These are phyloP conservation scores for Fringilla coelebs DNA, from an alignment of 2,797 vertebrate species.

Conservation along the genomic window DNA sequence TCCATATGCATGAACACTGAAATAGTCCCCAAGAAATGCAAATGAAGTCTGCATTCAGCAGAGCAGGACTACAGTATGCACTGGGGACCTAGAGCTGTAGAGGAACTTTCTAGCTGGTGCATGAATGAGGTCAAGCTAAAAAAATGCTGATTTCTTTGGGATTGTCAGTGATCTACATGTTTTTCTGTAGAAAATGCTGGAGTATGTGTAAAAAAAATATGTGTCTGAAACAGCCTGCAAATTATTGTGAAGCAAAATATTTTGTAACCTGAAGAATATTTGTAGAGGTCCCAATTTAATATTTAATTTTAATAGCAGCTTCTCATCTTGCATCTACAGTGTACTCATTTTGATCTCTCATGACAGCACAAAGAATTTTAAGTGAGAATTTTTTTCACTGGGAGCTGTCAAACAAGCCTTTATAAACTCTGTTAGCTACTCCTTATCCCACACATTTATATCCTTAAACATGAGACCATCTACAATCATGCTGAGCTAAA, in stretches of 20 bases:
- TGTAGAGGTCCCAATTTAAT: background rate
- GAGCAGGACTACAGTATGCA: background rate
- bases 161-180: background rate
- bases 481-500: background rate
- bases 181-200: background rate
- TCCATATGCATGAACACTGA: background rate
- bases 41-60: background rate
- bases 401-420: background rate
- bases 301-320: background rate
- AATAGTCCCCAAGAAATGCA: background rate
- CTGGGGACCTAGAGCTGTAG: background rate
- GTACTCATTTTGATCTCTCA: background rate
- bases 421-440: background rate
- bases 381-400: background rate
- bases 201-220: background rate
- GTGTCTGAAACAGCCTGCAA: background rate
- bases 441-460: background rate
- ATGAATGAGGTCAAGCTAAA: background rate
- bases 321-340: background rate
- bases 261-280: background rate
- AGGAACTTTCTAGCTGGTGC: background rate
- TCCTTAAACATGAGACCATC: background rate
- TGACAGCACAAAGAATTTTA: background rate
- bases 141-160: background rate
- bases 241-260: background rate